A percentile compares a stretch with the other conserved stretches of the same genome.
Evolutionary conservation across 53 echinoderm and acorn worm species (phyloP).

Genomic region (Temnopleurus reevesii): DNA sequence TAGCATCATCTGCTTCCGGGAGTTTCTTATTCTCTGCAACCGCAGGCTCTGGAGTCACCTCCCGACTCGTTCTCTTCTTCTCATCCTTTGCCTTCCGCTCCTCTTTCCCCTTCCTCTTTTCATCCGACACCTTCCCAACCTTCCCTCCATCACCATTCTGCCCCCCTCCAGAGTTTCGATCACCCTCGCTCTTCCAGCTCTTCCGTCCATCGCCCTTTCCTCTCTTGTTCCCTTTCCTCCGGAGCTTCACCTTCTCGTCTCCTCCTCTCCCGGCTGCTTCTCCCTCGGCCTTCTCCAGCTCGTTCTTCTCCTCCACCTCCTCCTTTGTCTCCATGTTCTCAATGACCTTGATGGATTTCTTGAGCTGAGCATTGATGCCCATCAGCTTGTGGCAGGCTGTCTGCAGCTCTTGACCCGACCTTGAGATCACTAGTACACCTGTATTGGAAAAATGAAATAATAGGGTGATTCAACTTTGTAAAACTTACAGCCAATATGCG

Average conservation of each 20-base stretch:
- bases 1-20: not conserved
- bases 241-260: slow-evolving; percentile 15
- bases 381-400: slow-evolving; percentile 83
- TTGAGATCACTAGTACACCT: slow-evolving; percentile 93
- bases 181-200: slow-evolving; percentile 57
- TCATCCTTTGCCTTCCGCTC: slow-evolving; percentile 26
- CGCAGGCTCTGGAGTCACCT: not conserved
- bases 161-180: not conserved
- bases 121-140: not conserved
- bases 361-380: slow-evolving; percentile 90
- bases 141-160: not conserved
- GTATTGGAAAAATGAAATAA: not conserved
- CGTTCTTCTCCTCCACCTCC: slow-evolving; percentile 71
- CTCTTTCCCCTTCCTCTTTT: slow-evolving; percentile 34
- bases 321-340: slow-evolving; percentile 90
- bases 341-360: slow-evolving; percentile 76
- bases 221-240: slow-evolving; percentile 38
- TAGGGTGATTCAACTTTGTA: not conserved
- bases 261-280: slow-evolving; percentile 16
- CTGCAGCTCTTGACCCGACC: slow-evolving; percentile 70
- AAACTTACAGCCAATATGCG: too few relatives aligned
- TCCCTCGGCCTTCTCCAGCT: slow-evolving; percentile 66
- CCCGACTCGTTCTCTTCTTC: slow-evolving; percentile 24
- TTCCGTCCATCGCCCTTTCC: slow-evolving; percentile 48
- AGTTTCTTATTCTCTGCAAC: not conserved